Percentiles rank a stretch among this genome's conserved stretches.
Evolutionary conservation across 2,888 invertebrate genomes (phyloP).

Genomic region (Cantharis nigra): DNA sequence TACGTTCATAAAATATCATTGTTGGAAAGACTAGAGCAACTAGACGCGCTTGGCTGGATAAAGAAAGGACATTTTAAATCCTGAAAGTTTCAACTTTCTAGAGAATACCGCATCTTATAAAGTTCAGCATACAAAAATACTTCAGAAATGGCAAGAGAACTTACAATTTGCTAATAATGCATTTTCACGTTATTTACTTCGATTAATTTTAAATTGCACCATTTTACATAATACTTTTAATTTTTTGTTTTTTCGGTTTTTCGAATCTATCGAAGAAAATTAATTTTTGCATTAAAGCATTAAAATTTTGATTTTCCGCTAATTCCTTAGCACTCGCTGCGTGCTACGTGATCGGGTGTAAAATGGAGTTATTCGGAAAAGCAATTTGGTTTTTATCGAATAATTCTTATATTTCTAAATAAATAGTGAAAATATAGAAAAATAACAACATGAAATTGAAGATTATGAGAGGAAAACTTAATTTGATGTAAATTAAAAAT

Average conservation of each 20-base stretch:
- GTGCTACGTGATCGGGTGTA: neutral
- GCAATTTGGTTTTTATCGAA: neutral
- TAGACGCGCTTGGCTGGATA: conserved; percentile 20
- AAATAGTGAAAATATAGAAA: neutral
- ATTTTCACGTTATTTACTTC: neutral
- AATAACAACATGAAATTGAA: neutral
- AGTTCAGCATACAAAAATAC: neutral
- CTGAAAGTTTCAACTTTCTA: conserved; percentile 11
- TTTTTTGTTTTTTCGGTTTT: neutral
- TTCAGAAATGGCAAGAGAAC: neutral
- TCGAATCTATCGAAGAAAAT: neutral
- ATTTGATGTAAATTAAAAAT: neutral
- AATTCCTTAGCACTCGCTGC: neutral
- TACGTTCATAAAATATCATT: conserved; percentile 16
- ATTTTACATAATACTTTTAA: neutral
- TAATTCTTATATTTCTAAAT: neutral
- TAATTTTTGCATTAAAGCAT: neutral
- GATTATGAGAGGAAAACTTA: neutral
- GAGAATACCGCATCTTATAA: neutral
- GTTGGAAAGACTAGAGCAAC: conserved; percentile 15
- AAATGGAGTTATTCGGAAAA: neutral
- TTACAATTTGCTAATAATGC: neutral
- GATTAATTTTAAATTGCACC: neutral
- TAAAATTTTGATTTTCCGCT: neutral
- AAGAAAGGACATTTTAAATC: conserved; percentile 7